Evolutionary conservation across 2,888 invertebrate species (phyloP).

Genomic region (Drosophila infuscata): DNA sequence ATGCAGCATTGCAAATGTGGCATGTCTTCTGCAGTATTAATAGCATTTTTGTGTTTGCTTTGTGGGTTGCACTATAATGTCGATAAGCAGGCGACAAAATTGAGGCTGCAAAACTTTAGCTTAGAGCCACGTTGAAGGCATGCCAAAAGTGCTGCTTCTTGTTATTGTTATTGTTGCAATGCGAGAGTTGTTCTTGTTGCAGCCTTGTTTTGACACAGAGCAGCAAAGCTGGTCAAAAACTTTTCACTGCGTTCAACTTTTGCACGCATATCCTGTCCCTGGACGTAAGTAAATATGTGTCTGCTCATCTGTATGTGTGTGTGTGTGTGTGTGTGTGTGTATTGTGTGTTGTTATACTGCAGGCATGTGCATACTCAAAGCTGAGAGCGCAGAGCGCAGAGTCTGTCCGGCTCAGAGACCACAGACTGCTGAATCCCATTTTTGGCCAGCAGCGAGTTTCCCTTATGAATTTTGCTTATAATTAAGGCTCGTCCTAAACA

Average conservation of each 20-base stretch:
- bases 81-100: conserved; percentile 46
- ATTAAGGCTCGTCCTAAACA: conserved; percentile 66
- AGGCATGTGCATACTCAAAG: conserved; percentile 36
- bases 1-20: conserved; percentile 7
- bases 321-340: conserved; percentile 6
- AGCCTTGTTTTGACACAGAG: conserved; percentile 64
- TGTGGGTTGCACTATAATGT: conserved; percentile 39
- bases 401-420: conserved; percentile 47
- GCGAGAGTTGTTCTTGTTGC: conserved; percentile 43
- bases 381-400: conserved; percentile 36
- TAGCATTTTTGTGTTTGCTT: conserved; percentile 66
- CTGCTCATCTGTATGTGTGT: conserved; percentile 1
- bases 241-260: conserved; percentile 64
- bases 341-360: conserved; percentile 12
- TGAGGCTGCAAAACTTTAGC: conserved; percentile 30
- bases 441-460: conserved; percentile 19
- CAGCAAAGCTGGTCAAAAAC: conserved; percentile 66
- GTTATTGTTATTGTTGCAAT: conserved; percentile 34
- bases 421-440: conserved; percentile 21
- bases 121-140: conserved; percentile 30
- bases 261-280: conserved; percentile 26
- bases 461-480: conserved; percentile 72
- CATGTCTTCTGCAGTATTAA: conserved; percentile 48
- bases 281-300: conserved; percentile 7
- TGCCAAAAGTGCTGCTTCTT: conserved; percentile 36